phyloP scores from a whole-genome alignment of 2,888 invertebrate species.

The Hemaris fuciformis region DNA sequence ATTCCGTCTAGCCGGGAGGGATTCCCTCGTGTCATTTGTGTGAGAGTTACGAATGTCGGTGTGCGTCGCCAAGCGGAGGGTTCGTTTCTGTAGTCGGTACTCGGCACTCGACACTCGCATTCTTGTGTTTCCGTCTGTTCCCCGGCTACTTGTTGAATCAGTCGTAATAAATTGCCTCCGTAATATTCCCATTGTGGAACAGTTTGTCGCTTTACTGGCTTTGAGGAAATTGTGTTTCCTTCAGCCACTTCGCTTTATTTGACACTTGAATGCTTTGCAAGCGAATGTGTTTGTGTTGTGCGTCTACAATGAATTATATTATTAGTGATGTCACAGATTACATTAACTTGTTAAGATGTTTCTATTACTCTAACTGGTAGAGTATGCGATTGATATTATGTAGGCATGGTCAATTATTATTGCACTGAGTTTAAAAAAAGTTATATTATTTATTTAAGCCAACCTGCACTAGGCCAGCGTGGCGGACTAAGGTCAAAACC shows the following conservation, averaged over 20 bases:
- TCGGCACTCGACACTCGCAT: conserved; percentile 38
- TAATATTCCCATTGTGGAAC: conserved; percentile 79
- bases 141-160: conserved; percentile 80
- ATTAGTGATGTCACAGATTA: not conserved
- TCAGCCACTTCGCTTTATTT: conserved; percentile 70
- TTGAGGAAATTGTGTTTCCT: conserved; percentile 76
- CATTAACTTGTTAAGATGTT: no score
- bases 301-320: not conserved
- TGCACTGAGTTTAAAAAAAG: no score
- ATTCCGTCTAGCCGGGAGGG: conserved; percentile 81
- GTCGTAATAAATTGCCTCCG: conserved; percentile 80
- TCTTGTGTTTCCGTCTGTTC: conserved; percentile 70
- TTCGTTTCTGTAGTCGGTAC: conserved; percentile 48
- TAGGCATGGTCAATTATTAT: no score
- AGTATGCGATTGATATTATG: no score
- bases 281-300: conserved; percentile 10
- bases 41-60: conserved; percentile 70
- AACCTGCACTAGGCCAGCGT: no score
- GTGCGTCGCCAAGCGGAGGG: conserved; percentile 61
- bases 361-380: no score
- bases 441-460: no score
- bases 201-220: conserved; percentile 79
- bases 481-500: no score
- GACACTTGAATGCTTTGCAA: conserved; percentile 33
- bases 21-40: conserved; percentile 81